These are phyloP conservation scores for Erethizon dorsatum DNA, from an alignment of 2,797 vertebrate genomes.

Conservation along the genomic window DNA sequence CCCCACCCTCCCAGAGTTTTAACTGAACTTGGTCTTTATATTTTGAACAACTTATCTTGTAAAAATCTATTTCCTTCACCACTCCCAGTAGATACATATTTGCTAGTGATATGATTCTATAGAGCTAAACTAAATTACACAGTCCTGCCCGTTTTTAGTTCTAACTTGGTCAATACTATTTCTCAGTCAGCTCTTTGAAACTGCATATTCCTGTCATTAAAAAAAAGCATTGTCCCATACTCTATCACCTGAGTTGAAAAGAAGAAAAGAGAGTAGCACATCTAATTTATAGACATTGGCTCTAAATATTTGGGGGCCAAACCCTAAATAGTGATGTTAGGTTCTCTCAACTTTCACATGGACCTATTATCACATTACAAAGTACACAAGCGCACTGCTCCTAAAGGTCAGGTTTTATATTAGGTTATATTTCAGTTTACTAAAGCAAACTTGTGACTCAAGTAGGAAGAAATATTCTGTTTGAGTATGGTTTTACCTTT, in stretches of 20 bases:
- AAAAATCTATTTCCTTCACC: slow-evolving; percentile 78
- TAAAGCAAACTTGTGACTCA: slow-evolving; percentile 75
- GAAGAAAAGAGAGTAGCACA: background rate
- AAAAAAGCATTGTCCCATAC: slow-evolving; percentile 22
- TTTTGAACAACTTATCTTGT: slow-evolving; percentile 61
- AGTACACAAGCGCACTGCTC: slow-evolving; percentile 35
- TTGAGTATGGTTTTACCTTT: slow-evolving; percentile 54
- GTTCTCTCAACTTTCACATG: background rate
- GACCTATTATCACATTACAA: slow-evolving; percentile 45
- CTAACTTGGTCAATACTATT: slow-evolving; percentile 57
- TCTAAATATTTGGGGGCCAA: slow-evolving; percentile 37
- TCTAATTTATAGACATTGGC: slow-evolving; percentile 30
- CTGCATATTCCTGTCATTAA: background rate
- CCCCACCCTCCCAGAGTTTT: background rate
- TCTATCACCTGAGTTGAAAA: slow-evolving; percentile 19
- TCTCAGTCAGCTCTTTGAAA: slow-evolving; percentile 46
- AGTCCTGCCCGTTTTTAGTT: slow-evolving; percentile 55
- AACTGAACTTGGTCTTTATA: slow-evolving; percentile 52
- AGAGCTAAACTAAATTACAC: slow-evolving; percentile 72
- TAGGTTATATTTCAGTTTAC: slow-evolving; percentile 66
- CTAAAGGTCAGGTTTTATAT: slow-evolving; percentile 69
- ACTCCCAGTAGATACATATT: slow-evolving; percentile 83
- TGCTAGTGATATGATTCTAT: slow-evolving; percentile 75
- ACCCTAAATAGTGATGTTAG: background rate
- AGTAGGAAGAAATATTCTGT: slow-evolving; percentile 62